These are phyloP conservation scores for Brachyrhaphis roseni DNA, from an alignment of 2,797 vertebrate genomes.

Conservation along the genomic window DNA sequence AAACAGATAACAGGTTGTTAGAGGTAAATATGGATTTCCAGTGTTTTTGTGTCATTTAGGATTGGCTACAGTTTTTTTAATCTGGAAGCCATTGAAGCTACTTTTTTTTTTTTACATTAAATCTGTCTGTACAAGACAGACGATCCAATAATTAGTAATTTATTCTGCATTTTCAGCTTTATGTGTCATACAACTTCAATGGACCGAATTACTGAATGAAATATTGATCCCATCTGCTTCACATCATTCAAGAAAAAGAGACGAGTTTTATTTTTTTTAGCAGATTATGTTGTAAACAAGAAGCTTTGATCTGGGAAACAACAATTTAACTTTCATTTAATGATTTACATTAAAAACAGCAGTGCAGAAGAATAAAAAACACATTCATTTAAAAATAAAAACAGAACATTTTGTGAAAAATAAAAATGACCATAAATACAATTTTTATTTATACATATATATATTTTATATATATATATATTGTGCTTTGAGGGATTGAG, in stretches of 20 bases:
- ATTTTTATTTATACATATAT: too few relatives aligned
- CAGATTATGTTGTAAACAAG: too few relatives aligned
- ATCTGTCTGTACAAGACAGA: background rate
- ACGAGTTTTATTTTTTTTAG: constrained; percentile 1
- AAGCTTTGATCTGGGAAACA: constrained; percentile 1
- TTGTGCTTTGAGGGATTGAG: background rate
- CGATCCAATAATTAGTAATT: background rate
- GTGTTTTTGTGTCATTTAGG: background rate
- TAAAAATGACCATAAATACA: background rate
- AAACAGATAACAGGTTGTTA: background rate
- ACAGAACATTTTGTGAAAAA: background rate
- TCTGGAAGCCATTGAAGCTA: background rate
- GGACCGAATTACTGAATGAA: constrained; percentile 35
- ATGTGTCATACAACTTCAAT: constrained; percentile 51
- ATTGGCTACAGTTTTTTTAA: background rate
- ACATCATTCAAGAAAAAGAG: background rate
- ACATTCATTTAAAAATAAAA: background rate
- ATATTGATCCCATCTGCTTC: background rate
- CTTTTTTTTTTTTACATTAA: background rate
- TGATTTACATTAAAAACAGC: constrained; percentile 2
- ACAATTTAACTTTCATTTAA: background rate
- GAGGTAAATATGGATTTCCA: background rate
- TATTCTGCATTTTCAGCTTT: background rate
- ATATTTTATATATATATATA: too few relatives aligned
- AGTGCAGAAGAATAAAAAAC: background rate